Base-by-base conservation (phyloP, 92 coral and sea anemone species). In the Muricea muricata region DNA sequence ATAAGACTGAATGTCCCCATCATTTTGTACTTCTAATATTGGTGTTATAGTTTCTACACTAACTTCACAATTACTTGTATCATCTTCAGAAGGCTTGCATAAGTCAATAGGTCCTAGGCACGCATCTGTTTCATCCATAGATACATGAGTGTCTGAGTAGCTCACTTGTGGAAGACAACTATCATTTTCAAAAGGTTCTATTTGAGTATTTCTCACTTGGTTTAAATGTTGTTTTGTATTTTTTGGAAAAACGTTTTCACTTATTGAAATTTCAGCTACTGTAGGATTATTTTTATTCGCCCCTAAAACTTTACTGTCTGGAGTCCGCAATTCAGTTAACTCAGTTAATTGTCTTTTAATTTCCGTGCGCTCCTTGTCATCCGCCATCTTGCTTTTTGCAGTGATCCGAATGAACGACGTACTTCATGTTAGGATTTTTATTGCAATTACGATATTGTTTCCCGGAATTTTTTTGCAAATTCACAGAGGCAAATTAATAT, bases 361-460 rank as follows among this genome's bases (percentile, higher is more conserved):
- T 63, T 28, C 70, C n/a, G n/a, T n/a, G n/a, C 70, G 35, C 37
- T 1, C 39, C 70, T 28, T n/a, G 9, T 11, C 28, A 7, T 63
- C 70, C 35, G 70, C 70, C 70, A 63, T 63, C 70, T 63, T 63
- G 70, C 0, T 63, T 30, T 63, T 18, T 63, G n/a, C n/a, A n/a
- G n/a, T n/a, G n/a, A n/a, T n/a, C n/a, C n/a, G n/a, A n/a, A n/a
- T n/a, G n/a, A n/a, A n/a, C n/a, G n/a, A n/a, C n/a, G n/a, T n/a
- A n/a, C n/a, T n/a, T n/a, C n/a, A n/a, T n/a, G n/a, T n/a, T n/a
- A n/a, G n/a, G n/a, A n/a, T n/a, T n/a, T n/a, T n/a, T n/a, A n/a
- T n/a, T n/a, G n/a, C n/a, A n/a, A n/a, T n/a, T n/a, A n/a, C n/a
- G n/a, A n/a, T n/a, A n/a, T n/a, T n/a, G n/a, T n/a, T n/a, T n/a